phyloP scores from a whole-genome alignment of 2,888 invertebrate species.

The Netelia melanura region DNA sequence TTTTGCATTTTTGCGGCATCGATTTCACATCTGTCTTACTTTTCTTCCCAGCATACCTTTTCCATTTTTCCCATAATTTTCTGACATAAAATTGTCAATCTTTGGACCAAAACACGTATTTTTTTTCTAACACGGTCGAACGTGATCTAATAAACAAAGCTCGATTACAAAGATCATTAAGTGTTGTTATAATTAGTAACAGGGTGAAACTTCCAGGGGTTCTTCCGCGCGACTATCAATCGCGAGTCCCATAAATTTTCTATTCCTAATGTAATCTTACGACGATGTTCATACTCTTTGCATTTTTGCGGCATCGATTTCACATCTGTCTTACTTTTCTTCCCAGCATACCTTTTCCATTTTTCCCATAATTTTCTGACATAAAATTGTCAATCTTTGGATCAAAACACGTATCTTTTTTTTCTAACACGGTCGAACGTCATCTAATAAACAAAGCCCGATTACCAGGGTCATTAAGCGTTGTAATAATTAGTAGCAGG shows the following conservation, averaged over 20 bases:
- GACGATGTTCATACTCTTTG: not conserved
- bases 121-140: conserved; percentile 3
- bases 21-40: not conserved
- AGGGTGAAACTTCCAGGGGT: conserved; percentile 69
- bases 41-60: not conserved
- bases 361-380: not conserved
- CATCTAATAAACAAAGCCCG: conserved; percentile 70
- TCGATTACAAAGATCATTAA: conserved; percentile 68
- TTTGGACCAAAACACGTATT: not conserved
- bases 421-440: conserved; percentile 6
- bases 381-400: not conserved
- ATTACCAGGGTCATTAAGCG: conserved; percentile 69
- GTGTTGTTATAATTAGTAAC: conserved; percentile 73
- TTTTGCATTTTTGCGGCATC: not conserved
- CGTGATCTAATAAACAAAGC: conserved; percentile 70
- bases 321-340: not conserved
- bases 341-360: not conserved
- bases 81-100: not conserved
- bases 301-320: not conserved
- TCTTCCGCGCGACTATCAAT: conserved; percentile 44
- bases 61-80: not conserved
- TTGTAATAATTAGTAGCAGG: conserved; percentile 74
- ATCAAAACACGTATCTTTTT: not conserved
- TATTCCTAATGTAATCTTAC: not conserved
- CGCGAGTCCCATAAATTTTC: not conserved